Evolutionary conservation across 2,113 vertebrate species (phyloP).

Genomic region (Coptodon bakossiorum): DNA sequence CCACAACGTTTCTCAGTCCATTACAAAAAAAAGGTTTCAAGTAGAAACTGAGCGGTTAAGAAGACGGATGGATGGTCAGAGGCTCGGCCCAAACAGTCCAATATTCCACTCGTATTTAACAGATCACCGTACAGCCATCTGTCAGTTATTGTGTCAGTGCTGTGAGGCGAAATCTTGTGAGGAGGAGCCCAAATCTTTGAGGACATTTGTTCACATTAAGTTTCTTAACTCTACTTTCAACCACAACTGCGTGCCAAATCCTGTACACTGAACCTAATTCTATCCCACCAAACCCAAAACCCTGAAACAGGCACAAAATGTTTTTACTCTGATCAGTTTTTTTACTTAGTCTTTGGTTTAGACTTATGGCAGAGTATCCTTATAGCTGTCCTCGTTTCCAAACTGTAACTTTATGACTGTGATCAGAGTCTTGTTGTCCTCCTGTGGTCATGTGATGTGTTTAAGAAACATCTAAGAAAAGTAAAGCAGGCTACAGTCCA

Average conservation of each 20-base stretch:
- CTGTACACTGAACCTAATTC: fast-evolving
- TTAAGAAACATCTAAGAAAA: neutral
- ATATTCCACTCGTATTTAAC: neutral
- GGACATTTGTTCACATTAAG: neutral
- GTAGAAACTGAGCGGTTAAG: neutral
- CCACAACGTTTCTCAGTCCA: neutral
- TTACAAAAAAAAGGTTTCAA: neutral
- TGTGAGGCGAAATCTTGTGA: neutral
- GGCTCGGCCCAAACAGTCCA: neutral
- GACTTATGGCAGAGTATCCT: neutral
- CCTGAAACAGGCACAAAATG: neutral
- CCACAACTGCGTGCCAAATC: neutral
- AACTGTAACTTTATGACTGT: neutral
- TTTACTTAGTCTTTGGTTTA: neutral
- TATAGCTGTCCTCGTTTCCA: fast-evolving
- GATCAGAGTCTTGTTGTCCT: neutral
- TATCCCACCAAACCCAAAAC: fast-evolving
- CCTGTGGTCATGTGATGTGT: neutral
- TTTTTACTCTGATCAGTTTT: neutral
- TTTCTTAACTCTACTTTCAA: neutral
- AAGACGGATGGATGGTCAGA: neutral
- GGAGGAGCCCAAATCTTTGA: neutral
- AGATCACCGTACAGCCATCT: fast-evolving
- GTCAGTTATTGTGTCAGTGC: neutral
- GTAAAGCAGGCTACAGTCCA: neutral